Evolutionary conservation across 2,113 vertebrate species (phyloP).

Genomic region (Pelusios castaneus): DNA sequence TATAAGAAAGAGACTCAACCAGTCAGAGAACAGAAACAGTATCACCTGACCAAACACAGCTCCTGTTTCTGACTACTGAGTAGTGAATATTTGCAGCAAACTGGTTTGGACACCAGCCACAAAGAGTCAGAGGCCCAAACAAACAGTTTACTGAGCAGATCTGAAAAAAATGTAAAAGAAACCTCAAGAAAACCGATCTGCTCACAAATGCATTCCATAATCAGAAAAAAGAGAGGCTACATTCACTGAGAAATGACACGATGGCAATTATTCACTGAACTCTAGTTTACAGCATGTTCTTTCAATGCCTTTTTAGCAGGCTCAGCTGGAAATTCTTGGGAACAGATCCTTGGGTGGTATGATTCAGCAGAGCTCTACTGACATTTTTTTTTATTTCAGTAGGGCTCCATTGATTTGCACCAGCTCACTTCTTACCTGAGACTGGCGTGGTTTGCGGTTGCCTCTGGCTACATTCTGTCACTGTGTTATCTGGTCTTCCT

Average conservation of each 20-base stretch:
- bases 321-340: neutral
- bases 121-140: neutral
- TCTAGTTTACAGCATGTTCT: neutral
- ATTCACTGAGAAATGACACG: neutral
- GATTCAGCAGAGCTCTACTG: neutral
- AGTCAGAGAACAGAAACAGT: constrained; percentile 46
- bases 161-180: neutral
- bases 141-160: neutral
- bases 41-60: constrained; percentile 33
- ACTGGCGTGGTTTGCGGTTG: rapidly evolving
- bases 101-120: constrained; percentile 6
- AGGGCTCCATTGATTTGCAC: rapidly evolving
- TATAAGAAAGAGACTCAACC: constrained; percentile 67
- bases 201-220: neutral
- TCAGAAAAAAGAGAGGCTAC: neutral
- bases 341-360: neutral
- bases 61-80: neutral
- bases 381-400: neutral
- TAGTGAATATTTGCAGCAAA: neutral
- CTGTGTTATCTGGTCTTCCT: neutral
- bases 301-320: constrained; percentile 17
- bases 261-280: neutral
- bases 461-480: neutral
- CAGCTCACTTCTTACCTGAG: neutral
- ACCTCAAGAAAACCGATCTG: neutral